Evolutionary conservation across 2,797 vertebrate species (phyloP).

Genomic region (Calcarius lapponicus): DNA sequence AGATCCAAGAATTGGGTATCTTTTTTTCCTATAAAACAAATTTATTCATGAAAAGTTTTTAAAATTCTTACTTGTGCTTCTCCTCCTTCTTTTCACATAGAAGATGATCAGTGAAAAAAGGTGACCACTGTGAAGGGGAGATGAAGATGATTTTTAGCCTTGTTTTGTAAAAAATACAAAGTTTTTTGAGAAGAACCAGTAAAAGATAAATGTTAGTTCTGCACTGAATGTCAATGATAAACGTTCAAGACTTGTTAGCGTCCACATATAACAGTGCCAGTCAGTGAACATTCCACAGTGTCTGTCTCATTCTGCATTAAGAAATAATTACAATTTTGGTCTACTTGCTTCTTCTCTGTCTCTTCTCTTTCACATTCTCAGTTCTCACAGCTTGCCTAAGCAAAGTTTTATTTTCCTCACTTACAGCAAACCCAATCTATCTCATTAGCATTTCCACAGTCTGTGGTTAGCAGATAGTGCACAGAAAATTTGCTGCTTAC

Average conservation of each 20-base stretch:
- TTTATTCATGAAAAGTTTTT: not conserved
- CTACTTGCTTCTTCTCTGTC: not conserved
- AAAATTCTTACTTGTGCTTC: not conserved
- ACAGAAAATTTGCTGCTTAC: not conserved
- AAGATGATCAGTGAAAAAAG: not conserved
- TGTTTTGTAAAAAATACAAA: not conserved
- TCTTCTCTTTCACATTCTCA: not conserved
- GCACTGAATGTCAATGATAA: not conserved
- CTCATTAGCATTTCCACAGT: not conserved
- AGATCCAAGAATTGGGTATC: not conserved
- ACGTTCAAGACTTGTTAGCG: not conserved
- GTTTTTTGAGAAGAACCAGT: not conserved
- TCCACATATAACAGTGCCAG: not conserved
- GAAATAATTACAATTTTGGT: not conserved
- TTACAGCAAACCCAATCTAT: constrained; percentile 22
- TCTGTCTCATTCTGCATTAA: not conserved
- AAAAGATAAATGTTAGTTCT: not conserved
- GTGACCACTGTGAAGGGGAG: not conserved
- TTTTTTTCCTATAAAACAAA: not conserved
- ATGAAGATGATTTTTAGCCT: not conserved
- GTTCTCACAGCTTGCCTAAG: not conserved
- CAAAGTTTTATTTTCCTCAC: not conserved
- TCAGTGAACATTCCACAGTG: not conserved
- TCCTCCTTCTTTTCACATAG: not conserved
- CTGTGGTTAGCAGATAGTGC: not conserved